Base-by-base conservation (phyloP, 2,797 vertebrate genomes). In the Carcharodon carcharias region DNA sequence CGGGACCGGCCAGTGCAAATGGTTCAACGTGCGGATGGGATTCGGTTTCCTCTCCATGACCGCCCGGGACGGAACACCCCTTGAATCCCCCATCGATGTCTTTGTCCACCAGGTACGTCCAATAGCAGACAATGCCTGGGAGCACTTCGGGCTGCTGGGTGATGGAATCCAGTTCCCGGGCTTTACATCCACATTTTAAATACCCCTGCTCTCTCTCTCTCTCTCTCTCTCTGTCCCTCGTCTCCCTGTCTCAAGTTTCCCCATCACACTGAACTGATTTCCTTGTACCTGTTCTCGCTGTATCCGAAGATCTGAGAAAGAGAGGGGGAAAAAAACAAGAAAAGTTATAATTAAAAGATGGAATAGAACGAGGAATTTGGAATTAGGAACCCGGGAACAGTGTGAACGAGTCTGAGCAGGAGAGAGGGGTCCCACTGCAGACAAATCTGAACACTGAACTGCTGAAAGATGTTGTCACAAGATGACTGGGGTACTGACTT, bases 31-130 rank as follows among this genome's bases (percentile, higher is more conserved):
- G 96, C 98, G 99, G 97, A 99, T 99, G 99, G 99, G 99, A 77
- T 99, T 99, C 97, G 99, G 99, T 45, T 99, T 99, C 98, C 98
- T 99, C 97, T 99, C 99, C 97, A 99, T 99, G 99, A 99, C 98
- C 97, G 98, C 96, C 97, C 98, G 98, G 95, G 99, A 99, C 67
- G 99, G 98, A 96, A 97, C 97, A 28, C 98, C 98, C 4, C 98
- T 99, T 96, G 99, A 99, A 63, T 97, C 98, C 28, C 98, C 99
- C 73, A 98, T 99, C n/a, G 99, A 99, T 96, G 99, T 99, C 95
- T 99, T 99, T 97, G 99, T 99, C 97, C 99, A 99, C 97, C 99
- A 99, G 99, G 99, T 99, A 97, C 6, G 63, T 67, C 61, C 35
- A 63, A 7, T 50, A 50, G 63, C 63, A 65, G 67, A 3, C 67